Percentiles rank a stretch among this genome's conserved stretches.
Evolutionary conservation across 2,888 invertebrate genomes (phyloP).

Genomic region (Acronicta alni): DNA sequence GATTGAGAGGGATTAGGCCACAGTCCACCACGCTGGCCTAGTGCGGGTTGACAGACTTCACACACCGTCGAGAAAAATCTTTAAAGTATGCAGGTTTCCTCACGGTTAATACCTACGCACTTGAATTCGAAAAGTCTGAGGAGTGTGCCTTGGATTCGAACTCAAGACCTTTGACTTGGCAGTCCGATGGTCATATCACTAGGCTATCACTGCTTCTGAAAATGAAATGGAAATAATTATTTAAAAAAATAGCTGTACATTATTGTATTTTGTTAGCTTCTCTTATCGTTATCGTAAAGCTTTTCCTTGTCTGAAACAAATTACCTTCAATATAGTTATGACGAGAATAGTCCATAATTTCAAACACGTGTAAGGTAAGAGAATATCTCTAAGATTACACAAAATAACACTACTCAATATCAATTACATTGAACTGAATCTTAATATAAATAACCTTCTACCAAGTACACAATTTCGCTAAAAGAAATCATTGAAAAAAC

Average conservation of each 20-base stretch:
- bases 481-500: conserved; percentile 30
- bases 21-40: too few species aligned
- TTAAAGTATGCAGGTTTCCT: too few species aligned
- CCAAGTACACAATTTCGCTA: conserved; percentile 9
- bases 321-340: not conserved
- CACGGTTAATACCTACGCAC: too few species aligned
- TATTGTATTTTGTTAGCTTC: not conserved
- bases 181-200: too few species aligned
- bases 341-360: conserved; percentile 10
- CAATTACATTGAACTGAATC: conserved; percentile 17
- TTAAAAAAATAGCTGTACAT: not conserved
- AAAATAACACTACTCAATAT: conserved; percentile 15
- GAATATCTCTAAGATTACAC: conserved; percentile 15
- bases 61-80: too few species aligned
- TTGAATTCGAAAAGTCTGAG: too few species aligned
- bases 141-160: too few species aligned
- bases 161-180: too few species aligned
- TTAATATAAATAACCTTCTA: conserved; percentile 29
- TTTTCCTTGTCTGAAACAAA: not conserved
- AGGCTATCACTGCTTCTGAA: too few species aligned
- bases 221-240: too few species aligned
- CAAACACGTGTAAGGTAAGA: conserved; percentile 14
- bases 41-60: too few species aligned
- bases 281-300: conserved; percentile 2
- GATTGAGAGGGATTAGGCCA: too few species aligned